Evolutionary conservation across 1,140 invertebrate species (phyloP), one percentile per base, ranked within the genome.

Genomic region (Schlechtendalia chinensis): DNA sequence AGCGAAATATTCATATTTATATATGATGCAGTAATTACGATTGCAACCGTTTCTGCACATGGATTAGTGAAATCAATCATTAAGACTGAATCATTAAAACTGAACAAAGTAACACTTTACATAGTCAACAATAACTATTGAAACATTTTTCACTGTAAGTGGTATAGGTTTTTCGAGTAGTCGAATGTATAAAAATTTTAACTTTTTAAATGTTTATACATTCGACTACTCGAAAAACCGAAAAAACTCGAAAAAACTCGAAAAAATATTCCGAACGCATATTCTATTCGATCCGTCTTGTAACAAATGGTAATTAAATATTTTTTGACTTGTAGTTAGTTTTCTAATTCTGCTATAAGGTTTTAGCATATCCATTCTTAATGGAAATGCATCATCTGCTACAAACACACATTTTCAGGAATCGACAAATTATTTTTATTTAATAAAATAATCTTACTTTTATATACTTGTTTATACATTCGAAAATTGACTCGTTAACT

Each of bases 241-340:
- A n/a, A n/a, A n/a, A n/a, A n/a, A n/a, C n/a, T n/a, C n/a, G n/a
- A n/a, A n/a, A n/a, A n/a, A n/a, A n/a, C n/a, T n/a, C n/a, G n/a
- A n/a, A n/a, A n/a, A n/a, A 83, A 32, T 72, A 87, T 86, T 6
- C 86, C 86, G 83, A 87, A 61, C 4, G 24, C 24, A 61, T 61
- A 27, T 81, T 32, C 84, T 82, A n/a, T 80, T 58, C 85, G n/a
- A 82, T 74, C 86, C 75, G 22, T 84, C 85, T 32, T 84, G 82
- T n/a, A 83, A 85, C 24, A 86, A 75, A 80, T 86, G 82, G 81
- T 86, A 87, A 80, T 88, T 87, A 82, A 85, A 87, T 56, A 85
- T 83, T 80, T 83, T 47, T 75, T 77, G 27, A 32, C 16, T 6
- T 16, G 39, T 39, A 22, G 22, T 22, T 10, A 29, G 19, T 32